phyloP scores from a whole-genome alignment of 2,888 invertebrate genomes.

The Phania funesta region DNA sequence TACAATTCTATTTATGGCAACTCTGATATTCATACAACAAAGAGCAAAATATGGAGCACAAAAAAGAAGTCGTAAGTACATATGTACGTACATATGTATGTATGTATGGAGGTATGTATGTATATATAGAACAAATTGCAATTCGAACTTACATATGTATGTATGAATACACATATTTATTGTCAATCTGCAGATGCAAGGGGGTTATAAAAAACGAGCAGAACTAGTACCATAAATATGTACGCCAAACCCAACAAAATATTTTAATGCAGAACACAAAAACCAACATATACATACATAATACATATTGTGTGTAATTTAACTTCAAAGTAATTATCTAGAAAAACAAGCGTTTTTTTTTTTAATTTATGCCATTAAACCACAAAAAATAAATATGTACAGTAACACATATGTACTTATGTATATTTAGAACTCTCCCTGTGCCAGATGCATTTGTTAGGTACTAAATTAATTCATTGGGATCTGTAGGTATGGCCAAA shows the following conservation, averaged over 20 bases:
- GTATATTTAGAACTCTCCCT: no score
- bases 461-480: conserved; percentile 10
- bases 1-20: no score
- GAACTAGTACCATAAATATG: conserved; percentile 35
- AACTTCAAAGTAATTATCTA: neutral
- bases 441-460: neutral
- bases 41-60: no score
- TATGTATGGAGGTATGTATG: neutral
- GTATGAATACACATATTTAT: neutral
- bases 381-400: neutral
- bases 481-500: conserved; percentile 22
- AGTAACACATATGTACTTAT: neutral
- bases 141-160: no score
- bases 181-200: neutral
- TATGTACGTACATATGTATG: neutral
- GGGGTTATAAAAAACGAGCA: conserved; percentile 5
- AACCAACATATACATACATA: conserved; percentile 15
- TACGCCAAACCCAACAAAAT: conserved; percentile 41
- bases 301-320: neutral
- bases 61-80: neutral
- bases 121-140: no score
- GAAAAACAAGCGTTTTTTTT: conserved; percentile 33
- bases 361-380: conserved; percentile 53
- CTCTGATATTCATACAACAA: no score
- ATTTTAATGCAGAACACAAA: conserved; percentile 16